Base-by-base conservation (phyloP, 2,888 invertebrate species). In the Limnephilus rhombicus region DNA sequence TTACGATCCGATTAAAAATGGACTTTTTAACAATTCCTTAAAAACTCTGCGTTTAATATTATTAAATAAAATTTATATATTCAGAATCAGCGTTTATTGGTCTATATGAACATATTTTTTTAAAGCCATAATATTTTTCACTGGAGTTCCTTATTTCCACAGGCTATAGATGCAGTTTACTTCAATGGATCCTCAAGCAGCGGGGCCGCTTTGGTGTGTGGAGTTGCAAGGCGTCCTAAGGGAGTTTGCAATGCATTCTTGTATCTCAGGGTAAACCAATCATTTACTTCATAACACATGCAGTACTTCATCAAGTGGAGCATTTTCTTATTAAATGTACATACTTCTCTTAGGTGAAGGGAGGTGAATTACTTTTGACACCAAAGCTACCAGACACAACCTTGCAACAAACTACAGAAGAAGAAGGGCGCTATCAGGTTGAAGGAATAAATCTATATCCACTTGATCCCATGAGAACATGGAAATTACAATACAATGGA, bases 161-260 rank as follows among this genome's bases (percentile, higher is more conserved):
- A 98, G 97, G 97, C 97, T 5, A 97, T 98, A 49, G 98, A 98
- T 95, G 97, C 96, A 0, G 96, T 97, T 11, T 97, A 97, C 94
- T 97, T 97, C 94, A 97, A 97, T 94, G 97, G 97, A 1, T 96
- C 97, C 49, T 97, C 97, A 92, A 95, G 95, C 89, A 95, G 97
- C 87, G 98, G 97, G 0, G 96, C 96, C 92, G 97, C 96, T 85
- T 94, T 98, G 18, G 96, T 97, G 41, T 96, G 97, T 87, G 97
- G 97, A 0, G 95, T 97, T 18, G 97, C 97, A 0, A 95, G 97
- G 92, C 95, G 97, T 93, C 96, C 96, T 2, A 95, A 97, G 83
- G 95, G 96, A 83, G 94, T 96, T 29, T 96, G 97, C 24, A 97
- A 98, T 94, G 96, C 97, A 2, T 97, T 97, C 94, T 94, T 97